Base-by-base conservation (phyloP, 2,113 vertebrate genomes). In the Sterna hirundo region DNA sequence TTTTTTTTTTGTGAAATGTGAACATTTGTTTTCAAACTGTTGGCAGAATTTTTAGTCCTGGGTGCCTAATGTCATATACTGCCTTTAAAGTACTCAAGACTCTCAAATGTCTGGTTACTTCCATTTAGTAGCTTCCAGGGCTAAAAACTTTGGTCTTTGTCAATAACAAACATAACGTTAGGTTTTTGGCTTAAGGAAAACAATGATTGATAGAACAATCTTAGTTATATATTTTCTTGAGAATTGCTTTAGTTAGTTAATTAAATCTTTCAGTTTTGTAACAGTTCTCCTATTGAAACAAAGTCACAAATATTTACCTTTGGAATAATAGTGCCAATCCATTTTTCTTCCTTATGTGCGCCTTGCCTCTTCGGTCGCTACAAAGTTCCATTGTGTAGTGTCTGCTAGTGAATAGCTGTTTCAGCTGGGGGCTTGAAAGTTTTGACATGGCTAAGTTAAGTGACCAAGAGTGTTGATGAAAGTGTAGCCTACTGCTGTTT, bases 261-360 rank as follows among this genome's bases (percentile, higher is more conserved):
- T 60, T 55, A 60, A 65, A 84, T 90, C 30, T 83, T 92, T 27
- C 26, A 23, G 62, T 46, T 93, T 72, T 75, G 29, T 83, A 77
- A 23, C 14, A 8, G 83, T 94, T 96, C 42, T 96, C n/a, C 61
- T 93, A 29, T 22, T 72, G 87, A 88, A 93, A 74, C 22, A 21
- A 65, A 84, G 87, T 80, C 49, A 72, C 47, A 86, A 61, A 30
- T 86, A 51, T 25, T 91, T 89, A 88, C 46, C 25, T 94, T 92
- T 96, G 88, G 55, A 96, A 34, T 91, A 94, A 88, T 6, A 83
- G 86, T 95, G 94, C 82, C 89, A 93, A 60, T 77, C 32, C 20
- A 9, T 72, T 95, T 91, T 64, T 83, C 34, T 83, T 94, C 70
- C 15, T 76, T 29, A 4, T 1, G 8, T 49, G 66, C 0, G 0